A percentile compares a stretch with the other conserved stretches of the same genome.
phyloP scores from a whole-genome alignment of 2,113 vertebrate genomes.

The Malurus cyaneus region DNA sequence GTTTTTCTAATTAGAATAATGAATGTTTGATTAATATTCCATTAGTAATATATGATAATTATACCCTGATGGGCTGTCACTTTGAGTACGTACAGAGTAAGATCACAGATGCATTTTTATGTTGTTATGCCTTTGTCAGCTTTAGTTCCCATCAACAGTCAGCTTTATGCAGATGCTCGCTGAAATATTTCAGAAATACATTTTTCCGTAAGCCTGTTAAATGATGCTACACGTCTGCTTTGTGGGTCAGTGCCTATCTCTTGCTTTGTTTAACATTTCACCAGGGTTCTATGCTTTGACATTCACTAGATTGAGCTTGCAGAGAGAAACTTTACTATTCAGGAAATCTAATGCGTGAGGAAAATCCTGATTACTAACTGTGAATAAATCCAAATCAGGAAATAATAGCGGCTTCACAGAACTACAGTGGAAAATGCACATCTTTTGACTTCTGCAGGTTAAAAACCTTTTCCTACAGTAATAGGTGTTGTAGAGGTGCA shows the following conservation, averaged over 20 bases:
- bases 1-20: constrained; percentile 30
- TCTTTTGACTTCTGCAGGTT: not conserved
- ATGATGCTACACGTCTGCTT: not conserved
- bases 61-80: not conserved
- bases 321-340: not conserved
- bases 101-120: not conserved
- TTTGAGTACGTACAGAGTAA: not conserved
- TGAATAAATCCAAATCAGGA: not conserved
- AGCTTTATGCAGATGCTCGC: not conserved
- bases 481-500: not conserved
- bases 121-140: not conserved
- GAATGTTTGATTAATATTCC: constrained; percentile 34
- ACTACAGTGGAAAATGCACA: not conserved
- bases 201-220: not conserved
- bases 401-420: not conserved
- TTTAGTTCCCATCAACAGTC: not conserved
- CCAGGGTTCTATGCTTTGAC: not conserved
- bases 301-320: not conserved
- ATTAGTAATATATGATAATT: constrained; percentile 26
- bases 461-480: not conserved
- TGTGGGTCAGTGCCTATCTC: not conserved
- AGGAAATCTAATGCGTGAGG: not conserved
- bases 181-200: not conserved
- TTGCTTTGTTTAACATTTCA: constrained; percentile 28
- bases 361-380: not conserved